phyloP scores from a whole-genome alignment of 2,797 vertebrate genomes.

The Gadopsis marmoratus region DNA sequence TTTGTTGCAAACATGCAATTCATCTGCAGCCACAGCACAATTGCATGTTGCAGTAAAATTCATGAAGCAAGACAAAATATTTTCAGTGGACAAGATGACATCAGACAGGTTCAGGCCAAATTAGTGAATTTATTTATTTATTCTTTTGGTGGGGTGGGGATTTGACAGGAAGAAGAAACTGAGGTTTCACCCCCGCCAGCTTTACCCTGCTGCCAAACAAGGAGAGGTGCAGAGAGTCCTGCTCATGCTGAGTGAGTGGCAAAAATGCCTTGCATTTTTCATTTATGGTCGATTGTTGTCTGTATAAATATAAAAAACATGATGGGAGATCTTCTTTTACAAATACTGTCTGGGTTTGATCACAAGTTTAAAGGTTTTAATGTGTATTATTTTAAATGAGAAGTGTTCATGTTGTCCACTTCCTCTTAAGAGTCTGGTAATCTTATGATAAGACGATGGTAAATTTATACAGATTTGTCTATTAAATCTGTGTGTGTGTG shows the following conservation, averaged over 20 bases:
- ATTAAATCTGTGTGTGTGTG: not conserved
- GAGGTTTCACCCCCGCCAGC: slow-evolving; percentile 92
- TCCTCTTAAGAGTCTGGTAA: not conserved
- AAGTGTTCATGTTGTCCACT: not conserved
- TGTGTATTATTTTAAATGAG: not conserved
- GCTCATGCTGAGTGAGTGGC: slow-evolving; percentile 92
- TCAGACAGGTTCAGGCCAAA: not conserved
- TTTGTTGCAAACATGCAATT: no score
- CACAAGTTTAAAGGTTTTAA: not conserved
- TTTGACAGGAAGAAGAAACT: slow-evolving; percentile 90
- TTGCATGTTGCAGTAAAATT: not conserved
- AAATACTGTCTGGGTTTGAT: not conserved
- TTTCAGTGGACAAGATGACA: not conserved
- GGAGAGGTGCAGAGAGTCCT: slow-evolving; percentile 94
- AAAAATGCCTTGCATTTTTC: not conserved
- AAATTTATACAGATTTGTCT: not conserved
- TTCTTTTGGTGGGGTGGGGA: not conserved
- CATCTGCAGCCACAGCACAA: not conserved
- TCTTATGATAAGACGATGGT: not conserved
- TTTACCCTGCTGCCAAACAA: slow-evolving; percentile 93
- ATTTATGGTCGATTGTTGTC: not conserved
- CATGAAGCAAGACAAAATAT: not conserved
- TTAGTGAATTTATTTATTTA: slow-evolving; percentile 2
- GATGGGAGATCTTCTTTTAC: not conserved
- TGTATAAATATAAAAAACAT: not conserved